Percentiles rank a stretch among this genome's conserved stretches.
These are phyloP conservation scores for Teleogryllus oceanicus DNA, from an alignment of 2,888 invertebrate species.

Conservation along the genomic window DNA sequence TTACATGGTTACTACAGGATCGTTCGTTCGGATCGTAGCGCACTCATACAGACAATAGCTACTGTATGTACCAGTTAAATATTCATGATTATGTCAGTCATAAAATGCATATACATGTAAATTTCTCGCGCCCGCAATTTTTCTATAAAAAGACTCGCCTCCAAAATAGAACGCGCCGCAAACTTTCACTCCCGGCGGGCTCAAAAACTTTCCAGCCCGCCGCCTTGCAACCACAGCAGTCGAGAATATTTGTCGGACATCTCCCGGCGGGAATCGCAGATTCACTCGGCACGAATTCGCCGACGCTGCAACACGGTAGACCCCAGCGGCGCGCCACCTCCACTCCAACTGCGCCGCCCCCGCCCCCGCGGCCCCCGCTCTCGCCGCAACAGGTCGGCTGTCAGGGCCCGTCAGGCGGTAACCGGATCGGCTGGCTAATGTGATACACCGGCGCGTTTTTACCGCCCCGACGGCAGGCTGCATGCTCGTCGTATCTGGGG, in stretches of 20 bases:
- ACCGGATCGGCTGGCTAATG: neutral
- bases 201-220: neutral
- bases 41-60: too few relatives aligned
- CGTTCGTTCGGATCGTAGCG: too few relatives aligned
- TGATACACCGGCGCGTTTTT: neutral
- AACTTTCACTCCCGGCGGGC: neutral
- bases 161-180: neutral
- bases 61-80: neutral
- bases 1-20: too few relatives aligned
- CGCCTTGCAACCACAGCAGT: neutral
- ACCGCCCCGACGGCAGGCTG: neutral
- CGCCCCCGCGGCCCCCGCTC: neutral
- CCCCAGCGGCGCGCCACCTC: neutral
- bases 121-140: neutral
- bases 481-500: neutral
- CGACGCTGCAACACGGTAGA: neutral
- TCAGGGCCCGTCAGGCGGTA: constrained; percentile 18
- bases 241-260: neutral
- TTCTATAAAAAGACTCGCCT: neutral
- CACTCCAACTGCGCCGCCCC: neutral
- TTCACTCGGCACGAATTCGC: neutral
- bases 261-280: neutral
- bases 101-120: neutral
- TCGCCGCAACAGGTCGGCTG: neutral
- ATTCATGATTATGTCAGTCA: neutral